These are phyloP conservation scores for Nannoperca obscura DNA, from an alignment of 2,797 vertebrate species.

Conservation along the genomic window DNA sequence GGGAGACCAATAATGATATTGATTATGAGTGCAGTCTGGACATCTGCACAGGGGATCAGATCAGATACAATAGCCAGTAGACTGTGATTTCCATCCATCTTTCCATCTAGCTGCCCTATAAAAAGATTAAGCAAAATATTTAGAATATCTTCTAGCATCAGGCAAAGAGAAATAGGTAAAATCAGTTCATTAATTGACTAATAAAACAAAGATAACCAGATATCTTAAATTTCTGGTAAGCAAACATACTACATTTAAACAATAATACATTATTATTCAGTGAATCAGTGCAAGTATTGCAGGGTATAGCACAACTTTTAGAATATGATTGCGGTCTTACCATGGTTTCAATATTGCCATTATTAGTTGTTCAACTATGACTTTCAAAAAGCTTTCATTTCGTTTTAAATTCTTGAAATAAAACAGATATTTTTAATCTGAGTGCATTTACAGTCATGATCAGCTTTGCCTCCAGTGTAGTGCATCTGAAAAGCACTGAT, in stretches of 20 bases:
- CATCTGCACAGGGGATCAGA: neutral
- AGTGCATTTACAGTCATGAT: neutral
- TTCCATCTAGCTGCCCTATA: conserved; percentile 23
- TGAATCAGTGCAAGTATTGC: neutral
- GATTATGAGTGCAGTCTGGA: conserved; percentile 26
- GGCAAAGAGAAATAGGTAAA: neutral
- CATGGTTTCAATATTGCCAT: neutral
- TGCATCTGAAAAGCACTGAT: neutral
- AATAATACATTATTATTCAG: neutral
- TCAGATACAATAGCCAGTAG: neutral
- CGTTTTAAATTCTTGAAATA: neutral
- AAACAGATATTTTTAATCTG: neutral
- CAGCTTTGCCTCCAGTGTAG: neutral
- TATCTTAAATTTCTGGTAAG: neutral
- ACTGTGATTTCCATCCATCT: conserved; percentile 41
- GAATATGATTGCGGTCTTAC: neutral
- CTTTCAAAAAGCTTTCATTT: neutral
- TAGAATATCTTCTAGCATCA: conserved; percentile 1
- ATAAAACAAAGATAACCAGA: conserved; percentile 19
- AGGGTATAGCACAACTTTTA: neutral
- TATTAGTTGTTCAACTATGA: neutral
- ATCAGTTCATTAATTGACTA: neutral
- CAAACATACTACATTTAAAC: conserved; percentile 4
- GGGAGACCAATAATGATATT: conserved; percentile 27
- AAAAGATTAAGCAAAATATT: conserved; percentile 32